Conservation (phyloP, 2,113 vertebrate genomes). For the Vireo altiloquus region DNA sequence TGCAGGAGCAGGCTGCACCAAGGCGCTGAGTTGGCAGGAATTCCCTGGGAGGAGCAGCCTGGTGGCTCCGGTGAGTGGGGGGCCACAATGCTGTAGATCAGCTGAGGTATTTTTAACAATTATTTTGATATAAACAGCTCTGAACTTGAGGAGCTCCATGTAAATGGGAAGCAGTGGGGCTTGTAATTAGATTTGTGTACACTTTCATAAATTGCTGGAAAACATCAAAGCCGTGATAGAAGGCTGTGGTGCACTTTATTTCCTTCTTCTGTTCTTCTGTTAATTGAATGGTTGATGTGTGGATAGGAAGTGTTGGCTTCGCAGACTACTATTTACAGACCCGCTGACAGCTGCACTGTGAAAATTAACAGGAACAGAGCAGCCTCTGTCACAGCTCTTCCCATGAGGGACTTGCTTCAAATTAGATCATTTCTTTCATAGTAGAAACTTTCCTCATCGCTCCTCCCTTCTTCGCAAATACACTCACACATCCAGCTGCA, state of each 20-base stretch:
- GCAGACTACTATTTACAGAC: conserved; percentile 71
- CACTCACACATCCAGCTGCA: background rate
- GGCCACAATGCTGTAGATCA: conserved; percentile 17
- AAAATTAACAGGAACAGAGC: conserved; percentile 75
- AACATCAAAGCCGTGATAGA: conserved; percentile 73
- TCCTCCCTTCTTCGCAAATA: background rate
- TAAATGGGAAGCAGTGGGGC: conserved; percentile 76
- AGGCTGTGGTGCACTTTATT: conserved; percentile 70
- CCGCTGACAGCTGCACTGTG: conserved; percentile 74
- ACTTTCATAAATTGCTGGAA: conserved; percentile 76
- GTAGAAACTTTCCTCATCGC: conserved; percentile 29
- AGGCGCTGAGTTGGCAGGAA: conserved; percentile 16
- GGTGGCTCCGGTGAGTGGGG: conserved; percentile 27
- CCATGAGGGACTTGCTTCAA: conserved; percentile 62
- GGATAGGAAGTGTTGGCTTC: conserved; percentile 72
- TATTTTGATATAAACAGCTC: conserved; percentile 74
- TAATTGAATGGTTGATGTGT: conserved; percentile 78
- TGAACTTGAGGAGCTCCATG: conserved; percentile 69
- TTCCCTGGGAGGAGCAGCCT: background rate
- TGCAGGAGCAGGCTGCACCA: background rate
- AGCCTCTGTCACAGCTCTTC: conserved; percentile 66
- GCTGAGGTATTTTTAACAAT: conserved; percentile 69
- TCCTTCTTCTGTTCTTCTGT: conserved; percentile 73
- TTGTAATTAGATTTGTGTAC: conserved; percentile 78
- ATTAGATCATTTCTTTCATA: conserved; percentile 65